Evolutionary conservation across 2,797 vertebrate genomes (phyloP).

Genomic region (Echeneis naucrates): DNA sequence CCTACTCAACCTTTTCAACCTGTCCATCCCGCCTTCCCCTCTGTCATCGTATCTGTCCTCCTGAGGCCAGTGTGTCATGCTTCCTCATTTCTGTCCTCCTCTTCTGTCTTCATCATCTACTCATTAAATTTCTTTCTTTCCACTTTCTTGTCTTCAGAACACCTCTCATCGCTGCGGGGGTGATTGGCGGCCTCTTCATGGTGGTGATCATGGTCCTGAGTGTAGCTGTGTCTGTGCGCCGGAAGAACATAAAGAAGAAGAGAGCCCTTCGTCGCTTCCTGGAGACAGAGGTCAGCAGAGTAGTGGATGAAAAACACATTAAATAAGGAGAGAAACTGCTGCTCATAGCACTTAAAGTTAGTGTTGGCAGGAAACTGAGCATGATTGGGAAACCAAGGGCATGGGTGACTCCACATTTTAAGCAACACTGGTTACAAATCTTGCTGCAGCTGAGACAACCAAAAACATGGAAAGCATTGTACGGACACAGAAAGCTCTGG

Average conservation of each 20-base stretch:
- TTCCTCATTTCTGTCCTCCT: conserved; percentile 18
- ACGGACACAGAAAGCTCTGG: neutral
- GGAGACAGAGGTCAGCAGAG: conserved; percentile 93
- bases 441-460: neutral
- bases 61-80: conserved; percentile 9
- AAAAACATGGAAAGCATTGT: neutral
- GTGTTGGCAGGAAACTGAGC: neutral
- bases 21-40: neutral
- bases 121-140: conserved; percentile 2
- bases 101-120: conserved; percentile 45
- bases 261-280: conserved; percentile 94
- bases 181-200: conserved; percentile 97
- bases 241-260: conserved; percentile 99
- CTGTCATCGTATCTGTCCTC: conserved; percentile 36
- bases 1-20: neutral
- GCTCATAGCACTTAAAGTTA: neutral
- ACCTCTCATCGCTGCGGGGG: conserved; percentile 94
- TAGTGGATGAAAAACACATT: neutral
- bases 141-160: conserved; percentile 84
- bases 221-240: conserved; percentile 92
- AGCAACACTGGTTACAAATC: neutral
- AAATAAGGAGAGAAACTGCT: neutral
- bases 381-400: neutral
- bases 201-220: conserved; percentile 93
- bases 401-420: neutral